These are phyloP conservation scores for Harpegnathos saltator DNA, from an alignment of 1,140 invertebrate genomes.

Conservation along the genomic window DNA sequence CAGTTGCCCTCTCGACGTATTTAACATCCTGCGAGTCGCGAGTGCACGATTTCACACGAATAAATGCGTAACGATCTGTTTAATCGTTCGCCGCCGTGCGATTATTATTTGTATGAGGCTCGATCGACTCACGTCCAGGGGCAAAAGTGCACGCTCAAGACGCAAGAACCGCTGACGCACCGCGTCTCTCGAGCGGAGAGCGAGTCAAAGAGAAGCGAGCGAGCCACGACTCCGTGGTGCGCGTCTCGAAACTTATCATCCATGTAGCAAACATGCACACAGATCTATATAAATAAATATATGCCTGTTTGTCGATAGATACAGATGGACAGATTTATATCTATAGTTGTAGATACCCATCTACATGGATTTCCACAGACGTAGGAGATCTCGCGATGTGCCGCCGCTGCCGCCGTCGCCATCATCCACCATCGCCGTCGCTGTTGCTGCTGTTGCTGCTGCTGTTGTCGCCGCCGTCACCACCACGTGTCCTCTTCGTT, in stretches of 20 bases:
- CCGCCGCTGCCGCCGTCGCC: neutral
- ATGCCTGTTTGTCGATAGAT: too few species aligned
- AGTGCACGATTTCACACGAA: neutral
- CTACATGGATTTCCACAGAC: too few species aligned
- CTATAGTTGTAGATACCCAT: too few species aligned
- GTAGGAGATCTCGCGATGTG: too few species aligned
- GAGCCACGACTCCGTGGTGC: too few species aligned
- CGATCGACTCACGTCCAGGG: neutral
- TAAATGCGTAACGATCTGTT: constrained; percentile 28
- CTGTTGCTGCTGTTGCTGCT: neutral
- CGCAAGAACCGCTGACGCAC: constrained; percentile 7
- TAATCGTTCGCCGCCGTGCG: neutral
- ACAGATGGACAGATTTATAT: too few species aligned
- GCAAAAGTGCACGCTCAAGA: neutral
- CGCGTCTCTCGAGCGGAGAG: neutral
- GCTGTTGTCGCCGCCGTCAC: neutral
- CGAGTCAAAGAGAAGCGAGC: too few species aligned
- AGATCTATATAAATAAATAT: too few species aligned
- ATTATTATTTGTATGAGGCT: constrained; percentile 4
- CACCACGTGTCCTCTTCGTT: neutral
- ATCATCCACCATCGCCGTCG: too few species aligned
- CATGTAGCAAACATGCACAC: too few species aligned
- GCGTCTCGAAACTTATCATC: too few species aligned
- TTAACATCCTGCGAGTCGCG: neutral
- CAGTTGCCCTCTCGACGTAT: constrained; percentile 14